Conservation (phyloP, 2,113 vertebrate species). For the Calyptommatus sinebrachiatus region DNA sequence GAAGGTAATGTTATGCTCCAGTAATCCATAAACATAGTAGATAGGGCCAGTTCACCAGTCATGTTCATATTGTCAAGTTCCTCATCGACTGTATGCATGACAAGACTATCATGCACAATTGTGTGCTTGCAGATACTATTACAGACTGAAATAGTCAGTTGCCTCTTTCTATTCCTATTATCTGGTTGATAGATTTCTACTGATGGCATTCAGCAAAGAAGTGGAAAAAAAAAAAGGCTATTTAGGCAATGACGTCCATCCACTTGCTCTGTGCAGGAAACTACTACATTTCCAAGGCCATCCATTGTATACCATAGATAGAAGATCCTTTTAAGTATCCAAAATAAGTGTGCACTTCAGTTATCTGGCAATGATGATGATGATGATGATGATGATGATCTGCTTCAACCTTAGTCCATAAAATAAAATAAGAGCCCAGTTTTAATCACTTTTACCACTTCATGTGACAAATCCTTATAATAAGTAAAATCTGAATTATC, state of each 20-base stretch:
- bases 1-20: conserved; percentile 41
- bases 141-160: conserved; percentile 53
- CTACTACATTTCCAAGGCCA: conserved; percentile 46
- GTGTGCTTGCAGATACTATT: conserved; percentile 60
- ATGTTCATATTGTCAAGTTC: conserved; percentile 32
- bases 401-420: conserved; percentile 21
- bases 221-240: too few relatives aligned
- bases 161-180: conserved; percentile 35
- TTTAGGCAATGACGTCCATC: too few relatives aligned
- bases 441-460: conserved; percentile 29
- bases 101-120: conserved; percentile 26
- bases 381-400: neutral
- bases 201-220: neutral
- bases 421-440: conserved; percentile 25
- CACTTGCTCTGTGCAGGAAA: neutral
- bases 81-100: conserved; percentile 39
- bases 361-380: conserved; percentile 20
- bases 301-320: conserved; percentile 34
- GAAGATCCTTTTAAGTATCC: conserved; percentile 37
- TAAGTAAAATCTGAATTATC: neutral
- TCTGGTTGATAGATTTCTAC: conserved; percentile 45
- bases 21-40: conserved; percentile 34
- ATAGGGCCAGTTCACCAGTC: conserved; percentile 20
- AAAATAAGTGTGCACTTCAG: conserved; percentile 51
- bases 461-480: conserved; percentile 14